Base-by-base conservation (phyloP, 2,888 invertebrate species). In the Allacma fusca region DNA sequence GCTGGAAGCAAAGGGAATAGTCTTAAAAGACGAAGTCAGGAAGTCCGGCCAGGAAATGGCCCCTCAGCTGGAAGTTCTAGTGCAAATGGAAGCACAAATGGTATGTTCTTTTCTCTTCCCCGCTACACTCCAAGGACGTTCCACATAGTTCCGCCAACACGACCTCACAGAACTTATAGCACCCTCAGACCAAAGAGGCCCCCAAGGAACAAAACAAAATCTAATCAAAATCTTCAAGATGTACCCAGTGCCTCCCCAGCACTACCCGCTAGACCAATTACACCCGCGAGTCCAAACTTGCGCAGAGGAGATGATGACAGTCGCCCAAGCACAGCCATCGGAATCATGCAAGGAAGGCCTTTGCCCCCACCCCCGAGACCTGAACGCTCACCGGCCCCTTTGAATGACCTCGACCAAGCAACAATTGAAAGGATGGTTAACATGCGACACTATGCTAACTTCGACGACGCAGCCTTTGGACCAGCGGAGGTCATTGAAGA, bases 301-400 rank as follows among this genome's bases (percentile, higher is more conserved):
- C 40, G 24, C 1, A 40, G 29, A 62, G 23, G 44, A 21, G 43
- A 40, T 29, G 62, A 57, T 28, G 73, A 73, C 50, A 74, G 21
- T 50, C 23, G 72, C n/a, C 78, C 78, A 26, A 76, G 78, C 65
- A 44, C 72, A 34, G 72, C 68, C 1, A 73, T 73, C 16, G 70
- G 67, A n/a, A 81, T 82, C 21, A 95, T 95, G 92, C 93, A 93
- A 87, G 92, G 92, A 83, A 89, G 95, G 80, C 95, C 95, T 0
- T 87, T 95, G 81, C 95, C 95, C 0, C 92, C 95, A 4, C 95
- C 95, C 0, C 95, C 95, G 1, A 88, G 94, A 78, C 95, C 95
- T 50, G 78, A 81, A 21, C 70, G 83, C 21, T 79, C 80, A 0
- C 81, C 82, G 1, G 77, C 69, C 0, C 78, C 79, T 1, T 26